Evolutionary conservation across 92 coral and sea anemone genomes (phyloP), one percentile per base, ranked within the genome.

Genomic region (Epizoanthus ramosus): DNA sequence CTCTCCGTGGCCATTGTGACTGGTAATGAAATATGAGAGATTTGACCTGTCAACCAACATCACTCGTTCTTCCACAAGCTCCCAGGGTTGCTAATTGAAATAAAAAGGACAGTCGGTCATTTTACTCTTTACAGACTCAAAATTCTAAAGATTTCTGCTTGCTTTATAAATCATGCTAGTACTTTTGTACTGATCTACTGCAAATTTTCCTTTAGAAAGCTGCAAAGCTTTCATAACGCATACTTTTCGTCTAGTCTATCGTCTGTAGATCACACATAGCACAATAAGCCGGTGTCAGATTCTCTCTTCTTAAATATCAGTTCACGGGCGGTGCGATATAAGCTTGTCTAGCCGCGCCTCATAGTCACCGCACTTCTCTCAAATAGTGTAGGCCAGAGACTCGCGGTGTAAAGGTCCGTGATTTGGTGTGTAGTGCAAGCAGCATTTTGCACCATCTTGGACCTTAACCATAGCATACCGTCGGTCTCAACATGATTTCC

Each of bases 371-470:
- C 82, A 77, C 71, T 35, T 77, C 82, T 77, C 82, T 77, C 82
- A 77, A 77, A 77, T 77, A 77, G 71, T 60, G 82, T 77, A 57
- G 82, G 71, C 66, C 82, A 22, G 82, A 22, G 57, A 77, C 70
- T 60, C 66, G 82, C 33, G 71, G 54, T 41, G 82, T 39, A 77
- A 12, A 77, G 82, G 82, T 77, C 82, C 82, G 65, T 61, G 82
- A 77, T 77, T 77, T 57, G 82, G 82, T 77, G 82, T 77, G 82
- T 77, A 77, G 82, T 77, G 82, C 82, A 60, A 37, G 82, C 71
- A 60, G 50, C 82, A 77, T 77, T 77, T 77, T 77, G 82, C 82
- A 77, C 82, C 82, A 61, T 77, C 82, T 77, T 21, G 82, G 82
- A 77, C 82, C 82, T 41, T 60, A 77, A 39, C 82, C 82, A 77